These are phyloP conservation scores for Bombus confusus DNA, from an alignment of 1,140 invertebrate genomes.

Conservation along the genomic window DNA sequence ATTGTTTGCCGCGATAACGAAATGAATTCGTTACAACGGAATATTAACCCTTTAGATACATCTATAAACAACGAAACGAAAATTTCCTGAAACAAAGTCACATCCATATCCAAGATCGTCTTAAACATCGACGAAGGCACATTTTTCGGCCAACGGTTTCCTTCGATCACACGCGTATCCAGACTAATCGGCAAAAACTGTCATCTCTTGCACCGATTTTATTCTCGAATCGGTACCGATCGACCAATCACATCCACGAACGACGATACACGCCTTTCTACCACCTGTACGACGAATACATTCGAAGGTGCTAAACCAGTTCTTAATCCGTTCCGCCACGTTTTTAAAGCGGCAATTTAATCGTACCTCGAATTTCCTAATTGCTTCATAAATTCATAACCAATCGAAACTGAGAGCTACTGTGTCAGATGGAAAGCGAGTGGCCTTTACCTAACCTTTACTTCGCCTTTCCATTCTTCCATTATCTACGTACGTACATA, in stretches of 20 bases:
- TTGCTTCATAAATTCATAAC: slow-evolving; percentile 5
- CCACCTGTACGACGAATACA: slow-evolving; percentile 41
- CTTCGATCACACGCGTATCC: not conserved
- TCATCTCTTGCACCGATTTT: not conserved
- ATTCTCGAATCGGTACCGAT: not conserved
- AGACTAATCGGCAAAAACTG: not conserved
- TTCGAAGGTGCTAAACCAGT: slow-evolving; percentile 62
- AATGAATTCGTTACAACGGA: not conserved
- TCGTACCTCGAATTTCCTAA: slow-evolving; percentile 9
- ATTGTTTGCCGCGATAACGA: not conserved
- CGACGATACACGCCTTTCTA: slow-evolving; percentile 22
- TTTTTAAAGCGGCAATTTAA: slow-evolving; percentile 6
- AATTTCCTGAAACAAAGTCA: too few relatives aligned
- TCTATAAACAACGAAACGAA: too few relatives aligned
- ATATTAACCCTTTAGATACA: not conserved
- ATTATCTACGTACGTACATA: not conserved
- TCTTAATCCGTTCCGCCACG: slow-evolving; percentile 28
- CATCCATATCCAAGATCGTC: too few relatives aligned
- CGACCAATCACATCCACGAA: slow-evolving; percentile 5
- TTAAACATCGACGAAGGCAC: too few relatives aligned
- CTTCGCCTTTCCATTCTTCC: not conserved
- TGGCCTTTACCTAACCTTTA: not conserved
- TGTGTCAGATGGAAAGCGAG: not conserved
- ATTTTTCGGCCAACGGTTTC: not conserved
- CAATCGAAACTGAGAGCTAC: not conserved